Evolutionary conservation across 2,888 invertebrate species (phyloP), one percentile per base, ranked within the genome.

Genomic region (Lasioglossum lativentre): DNA sequence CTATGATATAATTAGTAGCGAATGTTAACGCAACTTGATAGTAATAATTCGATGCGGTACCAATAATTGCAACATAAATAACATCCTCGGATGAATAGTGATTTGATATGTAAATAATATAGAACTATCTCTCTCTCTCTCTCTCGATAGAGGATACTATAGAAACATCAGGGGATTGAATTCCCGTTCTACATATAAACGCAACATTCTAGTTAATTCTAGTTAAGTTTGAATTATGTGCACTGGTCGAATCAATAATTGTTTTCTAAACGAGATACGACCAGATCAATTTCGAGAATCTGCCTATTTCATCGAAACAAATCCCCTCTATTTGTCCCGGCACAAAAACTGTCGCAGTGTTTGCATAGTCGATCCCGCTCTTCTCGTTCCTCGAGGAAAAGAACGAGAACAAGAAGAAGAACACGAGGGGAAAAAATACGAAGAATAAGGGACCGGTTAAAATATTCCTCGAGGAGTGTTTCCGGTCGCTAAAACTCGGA

Each of bases 361-460:
- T 68, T n/a, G 14, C 77, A 6, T 59, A 56, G 75, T 83, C 83
- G 82, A 76, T 76, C 23, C 63, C 42, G 19, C 27, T n/a, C 27
- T 23, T 2, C 14, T n/a, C 12, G 12, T 14, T 38, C 6, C 47
- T n/a, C 16, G 10, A 34, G 5, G 6, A 6, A 30, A 30, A 34
- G 40, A 12, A 19, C 16, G 30, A 30, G 19, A 34, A 30, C 19
- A 1, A n/a, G 59, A 14, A 12, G 27, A n/a, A 27, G 19, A 16
- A 23, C 14, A 52, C 2, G n/a, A n/a, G n/a, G n/a, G n/a, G n/a
- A 10, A n/a, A n/a, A 52, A 52, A 52, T 8, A 52, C 3, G 23
- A n/a, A 10, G 52, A n/a, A 52, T 10, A 52, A n/a, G 66, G 27
- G 4, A 23, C 45, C 45, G 30, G 30, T 81, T 82, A 12, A 42